Evolutionary conservation across 2,888 invertebrate genomes (phyloP), one percentile per base, ranked within the genome.

Genomic region (Balanococcus diminutus): DNA sequence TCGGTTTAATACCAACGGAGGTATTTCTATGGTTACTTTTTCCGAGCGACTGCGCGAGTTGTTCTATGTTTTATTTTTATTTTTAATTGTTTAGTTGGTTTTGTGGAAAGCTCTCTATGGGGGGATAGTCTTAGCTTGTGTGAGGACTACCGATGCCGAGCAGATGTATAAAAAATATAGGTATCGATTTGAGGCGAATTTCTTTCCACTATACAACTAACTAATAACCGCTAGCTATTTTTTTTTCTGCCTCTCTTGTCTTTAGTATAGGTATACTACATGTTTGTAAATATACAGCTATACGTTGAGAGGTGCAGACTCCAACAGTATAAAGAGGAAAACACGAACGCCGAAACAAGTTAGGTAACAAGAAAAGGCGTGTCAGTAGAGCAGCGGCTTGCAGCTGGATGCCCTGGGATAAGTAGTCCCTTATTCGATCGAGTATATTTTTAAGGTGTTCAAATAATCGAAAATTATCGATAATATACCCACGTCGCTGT

Each of bases 281-380:
- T 22, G 39, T 81, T 36, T 81, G 32, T 32, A 32, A 75, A 75
- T 75, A 32, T 32, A 32, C 25, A 32, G 16, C 25, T 75, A n/a
- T n/a, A 25, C 28, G 32, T 67, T 28, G 75, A 75, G 75, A 75
- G 67, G 28, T 22, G 28, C 75, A 32, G 75, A 31, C 28, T 31
- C n/a, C n/a, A n/a, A n/a, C n/a, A n/a, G 31, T 32, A 75, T 67
- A 67, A 67, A 67, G 31, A 46, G 39, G 25, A n/a, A 42, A 82
- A 82, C 39, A 82, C 39, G 25, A 28, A 82, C 8, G 19, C 46
- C 28, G 81, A 82, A 82, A 82, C 42, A 42, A 82, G 81, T 82
- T 82, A 82, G 81, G 81, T 82, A 82, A 82, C 42, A 82, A 82
- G 81, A 82, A 82, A 42, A 82, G 81, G 81, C 81, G 81, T 82